A percentile compares a stretch with the other conserved stretches of the same genome.
Evolutionary conservation across 2,113 vertebrate species (phyloP).

Genomic region (Hyla sarda): DNA sequence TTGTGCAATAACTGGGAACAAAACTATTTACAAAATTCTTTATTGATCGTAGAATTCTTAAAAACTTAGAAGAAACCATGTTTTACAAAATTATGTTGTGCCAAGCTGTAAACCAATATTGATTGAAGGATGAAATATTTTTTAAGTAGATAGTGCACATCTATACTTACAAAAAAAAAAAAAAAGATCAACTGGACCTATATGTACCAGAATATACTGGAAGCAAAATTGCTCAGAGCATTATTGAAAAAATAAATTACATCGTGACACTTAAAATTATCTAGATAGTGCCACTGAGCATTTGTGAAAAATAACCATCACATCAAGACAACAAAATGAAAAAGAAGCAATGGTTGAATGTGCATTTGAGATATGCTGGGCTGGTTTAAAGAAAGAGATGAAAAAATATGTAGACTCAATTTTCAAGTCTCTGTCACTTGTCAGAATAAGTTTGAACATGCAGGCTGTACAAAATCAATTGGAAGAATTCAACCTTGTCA

Average conservation of each 20-base stretch:
- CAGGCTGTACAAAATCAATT: constrained; percentile 11
- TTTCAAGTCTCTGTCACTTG: constrained; percentile 39
- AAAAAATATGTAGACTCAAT: constrained; percentile 41
- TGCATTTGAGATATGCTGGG: constrained; percentile 32
- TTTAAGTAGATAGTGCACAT: neutral
- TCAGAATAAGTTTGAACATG: constrained; percentile 44
- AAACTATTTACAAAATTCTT: no score
- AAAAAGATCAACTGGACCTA: neutral
- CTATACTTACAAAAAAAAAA: neutral
- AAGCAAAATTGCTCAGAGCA: neutral
- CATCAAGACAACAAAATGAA: constrained; percentile 27
- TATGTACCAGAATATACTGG: neutral
- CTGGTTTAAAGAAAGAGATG: constrained; percentile 26
- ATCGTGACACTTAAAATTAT: constrained; percentile 37
- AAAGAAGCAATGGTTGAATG: constrained; percentile 7
- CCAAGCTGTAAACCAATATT: no score
- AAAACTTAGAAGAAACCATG: no score
- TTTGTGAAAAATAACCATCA: constrained; percentile 21
- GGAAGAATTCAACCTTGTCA: constrained; percentile 30
- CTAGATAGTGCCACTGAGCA: constrained; percentile 8
- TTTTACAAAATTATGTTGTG: no score
- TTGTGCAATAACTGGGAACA: no score
- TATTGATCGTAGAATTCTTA: no score
- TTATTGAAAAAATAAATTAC: constrained; percentile 10
- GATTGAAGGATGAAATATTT: no score